Base-by-base conservation (phyloP, 2,888 invertebrate species). In the Trachelus troglodyta region DNA sequence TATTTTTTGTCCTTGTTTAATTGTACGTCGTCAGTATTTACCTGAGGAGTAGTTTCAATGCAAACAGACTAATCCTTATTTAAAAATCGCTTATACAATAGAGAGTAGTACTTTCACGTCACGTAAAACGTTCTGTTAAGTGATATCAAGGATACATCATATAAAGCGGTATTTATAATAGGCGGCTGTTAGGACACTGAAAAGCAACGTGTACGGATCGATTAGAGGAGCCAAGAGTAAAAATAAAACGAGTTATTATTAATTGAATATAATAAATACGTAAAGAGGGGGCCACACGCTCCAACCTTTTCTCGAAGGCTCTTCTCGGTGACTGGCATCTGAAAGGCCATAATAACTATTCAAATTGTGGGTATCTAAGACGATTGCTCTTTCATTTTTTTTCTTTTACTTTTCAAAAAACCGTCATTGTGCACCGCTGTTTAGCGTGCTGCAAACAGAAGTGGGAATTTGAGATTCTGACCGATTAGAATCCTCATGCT, bases 251-350 rank as follows among this genome's bases (percentile, higher is more conserved):
- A 87, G 86, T 87, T 87, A 87, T 87, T 87, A 87, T 88, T 86
- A 87, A 87, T 83, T 85, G 81, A 84, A 84, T 56, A 56, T 87
- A 83, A 86, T 91, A 90, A 91, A 90, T 89, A 89, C 89, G 88
- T 91, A 84, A 56, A 56, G 90, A 89, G 83, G 86, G 87, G 87
- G 85, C 84, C 89, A 90, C 89, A 88, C 88, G 87, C 87, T 89
- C 91, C 91, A 88, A 91, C 91, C 91, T 91, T 91, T 90, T 90
- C 88, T 87, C 89, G 90, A 87, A 91, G 89, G 83, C 85, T 88
- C 91, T 89, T 89, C 90, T 90, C 90, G 89, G 91, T 89, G 87
- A 88, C 89, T 79, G 91, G 91, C 85, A 91, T 91, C 91, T 91
- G 91, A 89, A 91, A 91, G 84, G 89, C 88, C 90, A 91, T 83